Evolutionary conservation across 92 coral and sea anemone species (phyloP).

Genomic region (Parazoanthus atlanticus): DNA sequence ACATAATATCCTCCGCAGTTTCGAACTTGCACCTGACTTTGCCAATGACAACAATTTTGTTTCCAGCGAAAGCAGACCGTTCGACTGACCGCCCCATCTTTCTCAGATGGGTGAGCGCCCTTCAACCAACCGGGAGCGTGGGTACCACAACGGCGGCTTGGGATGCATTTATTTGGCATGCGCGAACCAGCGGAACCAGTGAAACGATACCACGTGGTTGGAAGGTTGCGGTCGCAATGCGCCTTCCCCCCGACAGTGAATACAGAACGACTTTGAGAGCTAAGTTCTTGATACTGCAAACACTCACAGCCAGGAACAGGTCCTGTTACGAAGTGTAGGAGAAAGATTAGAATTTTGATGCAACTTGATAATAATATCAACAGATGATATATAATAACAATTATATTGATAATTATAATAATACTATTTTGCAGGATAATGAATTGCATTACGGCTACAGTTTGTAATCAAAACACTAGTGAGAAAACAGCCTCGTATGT

Average conservation of each 20-base stretch:
- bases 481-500: too few species aligned
- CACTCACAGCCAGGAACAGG: slow-evolving; percentile 31
- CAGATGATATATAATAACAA: too few species aligned
- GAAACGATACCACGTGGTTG: slow-evolving; percentile 35
- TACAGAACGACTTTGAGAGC: slow-evolving; percentile 3
- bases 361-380: too few species aligned
- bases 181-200: slow-evolving; percentile 34
- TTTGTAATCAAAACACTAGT: too few species aligned
- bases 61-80: slow-evolving; percentile 35
- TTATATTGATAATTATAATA: too few species aligned
- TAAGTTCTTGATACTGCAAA: slow-evolving; percentile 25
- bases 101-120: slow-evolving; percentile 27
- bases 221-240: slow-evolving; percentile 22
- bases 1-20: slow-evolving; percentile 42
- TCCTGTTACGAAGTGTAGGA: background rate
- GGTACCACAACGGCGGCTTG: slow-evolving; percentile 32
- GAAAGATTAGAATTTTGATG: background rate
- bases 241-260: background rate
- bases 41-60: slow-evolving; percentile 28
- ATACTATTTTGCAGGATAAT: too few species aligned
- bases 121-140: slow-evolving; percentile 37
- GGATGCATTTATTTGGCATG: slow-evolving; percentile 37
- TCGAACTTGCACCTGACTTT: slow-evolving; percentile 18
- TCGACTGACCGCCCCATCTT: slow-evolving; percentile 23
- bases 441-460: too few species aligned